A percentile compares a stretch with the other conserved stretches of the same genome.
Conservation (phyloP, 2,113 vertebrate species). For the Odobenus rosmarus region DNA sequence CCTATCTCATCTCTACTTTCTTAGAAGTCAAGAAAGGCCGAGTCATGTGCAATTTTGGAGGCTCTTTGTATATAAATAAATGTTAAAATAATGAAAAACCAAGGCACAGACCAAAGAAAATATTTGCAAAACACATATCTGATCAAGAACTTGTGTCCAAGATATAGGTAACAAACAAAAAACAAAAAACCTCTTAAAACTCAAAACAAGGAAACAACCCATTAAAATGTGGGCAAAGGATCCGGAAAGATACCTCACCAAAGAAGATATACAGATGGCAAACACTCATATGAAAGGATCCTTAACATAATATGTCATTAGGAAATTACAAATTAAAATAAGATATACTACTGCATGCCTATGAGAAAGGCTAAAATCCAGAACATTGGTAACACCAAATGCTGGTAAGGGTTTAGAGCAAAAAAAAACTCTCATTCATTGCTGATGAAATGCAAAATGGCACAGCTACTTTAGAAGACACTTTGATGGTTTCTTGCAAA, state of each 20-base stretch:
- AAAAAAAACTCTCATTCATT: neutral
- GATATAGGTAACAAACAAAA: neutral
- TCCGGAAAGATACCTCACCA: neutral
- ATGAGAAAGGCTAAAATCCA: neutral
- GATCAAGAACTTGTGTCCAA: neutral
- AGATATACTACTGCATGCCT: neutral
- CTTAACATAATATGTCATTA: neutral
- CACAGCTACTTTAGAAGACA: neutral
- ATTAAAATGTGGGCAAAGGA: neutral
- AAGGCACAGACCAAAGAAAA: conserved; percentile 6
- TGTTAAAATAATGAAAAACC: conserved; percentile 3
- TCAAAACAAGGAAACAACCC: neutral
- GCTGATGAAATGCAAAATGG: neutral
- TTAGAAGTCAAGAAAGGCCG: neutral
- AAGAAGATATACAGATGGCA: neutral
- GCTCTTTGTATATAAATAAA: neutral
- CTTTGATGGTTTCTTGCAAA: neutral
- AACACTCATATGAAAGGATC: neutral
- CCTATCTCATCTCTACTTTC: neutral
- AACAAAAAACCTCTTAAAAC: neutral
- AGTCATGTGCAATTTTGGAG: neutral
- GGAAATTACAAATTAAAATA: conserved; percentile 21
- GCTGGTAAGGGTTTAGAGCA: neutral
- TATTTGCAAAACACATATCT: neutral
- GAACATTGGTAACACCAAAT: neutral